phyloP scores from a whole-genome alignment of 2,888 invertebrate genomes.

The Crioceris asparagi region DNA sequence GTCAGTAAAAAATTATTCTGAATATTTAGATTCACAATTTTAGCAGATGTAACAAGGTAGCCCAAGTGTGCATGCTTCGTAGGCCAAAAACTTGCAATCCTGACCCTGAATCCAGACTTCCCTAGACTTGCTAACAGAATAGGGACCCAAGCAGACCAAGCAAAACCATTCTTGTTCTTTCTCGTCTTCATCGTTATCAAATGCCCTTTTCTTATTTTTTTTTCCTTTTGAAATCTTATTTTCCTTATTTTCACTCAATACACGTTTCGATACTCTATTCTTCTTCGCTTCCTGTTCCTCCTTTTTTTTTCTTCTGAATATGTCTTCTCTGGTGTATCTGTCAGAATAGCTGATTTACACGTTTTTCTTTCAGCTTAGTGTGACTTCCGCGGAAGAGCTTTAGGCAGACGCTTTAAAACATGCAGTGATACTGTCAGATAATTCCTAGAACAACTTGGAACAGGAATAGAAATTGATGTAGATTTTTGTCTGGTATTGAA shows the following conservation, averaged over 20 bases:
- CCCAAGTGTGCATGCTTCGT: no score
- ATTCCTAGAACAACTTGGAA: not conserved
- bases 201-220: no score
- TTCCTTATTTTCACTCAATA: not conserved
- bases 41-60: no score
- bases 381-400: no score
- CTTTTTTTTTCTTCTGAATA: no score
- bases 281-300: not conserved
- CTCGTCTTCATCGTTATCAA: slow-evolving; percentile 1
- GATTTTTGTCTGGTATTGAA: no score
- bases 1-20: no score
- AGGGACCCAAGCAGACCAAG: slow-evolving; percentile 2
- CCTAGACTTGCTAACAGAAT: slow-evolving; percentile 3
- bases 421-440: not conserved
- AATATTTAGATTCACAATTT: no score
- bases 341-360: no score
- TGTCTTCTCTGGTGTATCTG: not conserved
- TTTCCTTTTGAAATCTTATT: no score
- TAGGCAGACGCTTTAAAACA: not conserved
- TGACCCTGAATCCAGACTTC: slow-evolving; percentile 3
- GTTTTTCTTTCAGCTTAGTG: no score
- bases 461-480: not conserved
- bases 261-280: not conserved
- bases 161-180: slow-evolving; percentile 1
- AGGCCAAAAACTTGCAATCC: no score